These are phyloP conservation scores for Apostichopus parvimensis DNA, from an alignment of 35 echinoderm and acorn worm genomes.

Conservation along the genomic window DNA sequence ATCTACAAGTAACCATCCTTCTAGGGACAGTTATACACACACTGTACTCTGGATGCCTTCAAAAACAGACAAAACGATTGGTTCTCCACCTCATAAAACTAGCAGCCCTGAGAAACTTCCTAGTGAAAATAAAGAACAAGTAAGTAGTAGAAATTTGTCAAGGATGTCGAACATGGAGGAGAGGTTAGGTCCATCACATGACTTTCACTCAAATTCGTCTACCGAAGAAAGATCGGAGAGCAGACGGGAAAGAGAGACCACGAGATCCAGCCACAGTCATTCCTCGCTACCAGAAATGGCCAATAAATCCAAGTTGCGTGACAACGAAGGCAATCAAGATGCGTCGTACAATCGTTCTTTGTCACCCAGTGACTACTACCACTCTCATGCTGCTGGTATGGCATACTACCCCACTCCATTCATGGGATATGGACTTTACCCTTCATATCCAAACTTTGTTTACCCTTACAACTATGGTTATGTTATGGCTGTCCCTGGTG, in stretches of 20 bases:
- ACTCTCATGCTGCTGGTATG: conserved; percentile 39
- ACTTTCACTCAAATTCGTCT: not conserved
- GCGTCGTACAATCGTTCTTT: not conserved
- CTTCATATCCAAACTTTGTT: conserved; percentile 48
- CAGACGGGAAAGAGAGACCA: not conserved
- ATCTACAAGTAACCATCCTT: conserved; percentile 23
- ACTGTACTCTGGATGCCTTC: conserved; percentile 42
- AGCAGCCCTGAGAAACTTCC: not conserved
- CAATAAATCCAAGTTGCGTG: not conserved
- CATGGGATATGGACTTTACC: conserved; percentile 49
- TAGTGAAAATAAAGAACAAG: not conserved
- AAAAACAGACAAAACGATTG: not conserved
- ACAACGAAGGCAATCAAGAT: conserved; percentile 7
- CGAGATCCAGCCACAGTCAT: conserved; percentile 31
- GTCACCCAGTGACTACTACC: conserved; percentile 50
- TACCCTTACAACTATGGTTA: conserved; percentile 58
- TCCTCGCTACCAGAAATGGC: conserved; percentile 7
- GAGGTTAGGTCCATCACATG: not conserved
- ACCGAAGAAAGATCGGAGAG: not conserved
- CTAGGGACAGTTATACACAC: conserved; percentile 19
- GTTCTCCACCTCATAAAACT: not conserved
- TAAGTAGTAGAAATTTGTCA: conserved; percentile 5
- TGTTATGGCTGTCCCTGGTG: conserved; percentile 43
- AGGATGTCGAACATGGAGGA: not conserved
- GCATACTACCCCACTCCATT: conserved; percentile 40